These are phyloP conservation scores for Heliconius aoede DNA, from an alignment of 2,888 invertebrate species.

Conservation along the genomic window DNA sequence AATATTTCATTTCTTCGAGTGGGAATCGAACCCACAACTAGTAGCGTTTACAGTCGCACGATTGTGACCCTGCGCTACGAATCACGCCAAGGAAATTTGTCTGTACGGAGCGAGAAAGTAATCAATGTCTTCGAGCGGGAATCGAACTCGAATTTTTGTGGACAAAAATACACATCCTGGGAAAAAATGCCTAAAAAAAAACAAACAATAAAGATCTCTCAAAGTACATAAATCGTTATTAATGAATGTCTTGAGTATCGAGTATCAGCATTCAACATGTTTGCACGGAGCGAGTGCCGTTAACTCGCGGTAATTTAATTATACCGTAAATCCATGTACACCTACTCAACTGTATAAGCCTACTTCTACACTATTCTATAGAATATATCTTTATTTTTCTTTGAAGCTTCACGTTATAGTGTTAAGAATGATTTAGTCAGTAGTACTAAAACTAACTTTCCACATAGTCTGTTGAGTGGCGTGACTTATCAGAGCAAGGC, in stretches of 20 bases:
- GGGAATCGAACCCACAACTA: no score
- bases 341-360: conserved; percentile 8
- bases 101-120: neutral
- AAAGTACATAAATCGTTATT: conserved; percentile 25
- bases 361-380: neutral
- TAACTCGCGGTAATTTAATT: conserved; percentile 32
- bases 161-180: no score
- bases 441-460: no score
- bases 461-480: neutral
- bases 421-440: no score
- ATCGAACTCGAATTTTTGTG: no score
- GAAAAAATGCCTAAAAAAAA: neutral
- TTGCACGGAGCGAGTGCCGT: conserved; percentile 27
- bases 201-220: conserved; percentile 19
- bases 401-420: neutral
- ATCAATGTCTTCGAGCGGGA: neutral
- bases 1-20: no score
- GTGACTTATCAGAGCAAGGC: neutral
- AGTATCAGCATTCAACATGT: conserved; percentile 15
- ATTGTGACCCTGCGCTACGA: no score
- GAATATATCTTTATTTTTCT: neutral
- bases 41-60: no score
- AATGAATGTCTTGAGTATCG: conserved; percentile 18
- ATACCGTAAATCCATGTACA: conserved; percentile 19
- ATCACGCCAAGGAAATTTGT: neutral